A percentile compares a stretch with the other conserved stretches of the same genome.
Conservation (phyloP, 2,113 vertebrate species). For the Bujurquina vittata region DNA sequence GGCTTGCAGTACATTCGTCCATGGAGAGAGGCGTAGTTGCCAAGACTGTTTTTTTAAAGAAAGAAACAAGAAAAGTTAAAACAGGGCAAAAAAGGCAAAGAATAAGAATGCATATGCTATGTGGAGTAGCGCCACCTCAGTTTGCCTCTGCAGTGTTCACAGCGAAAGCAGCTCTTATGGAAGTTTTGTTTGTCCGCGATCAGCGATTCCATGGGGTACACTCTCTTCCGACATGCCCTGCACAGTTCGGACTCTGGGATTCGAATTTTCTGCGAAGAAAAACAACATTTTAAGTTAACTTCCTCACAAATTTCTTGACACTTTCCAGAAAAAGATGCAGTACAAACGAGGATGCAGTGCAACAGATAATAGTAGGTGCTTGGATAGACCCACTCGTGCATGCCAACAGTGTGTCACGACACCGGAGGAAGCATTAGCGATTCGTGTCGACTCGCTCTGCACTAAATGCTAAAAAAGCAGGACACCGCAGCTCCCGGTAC, state of each 20-base stretch:
- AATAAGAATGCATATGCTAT: background rate
- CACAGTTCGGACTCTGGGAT: constrained; percentile 92
- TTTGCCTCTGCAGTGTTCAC: constrained; percentile 90
- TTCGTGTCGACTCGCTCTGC: too few relatives aligned
- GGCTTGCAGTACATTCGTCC: constrained; percentile 97
- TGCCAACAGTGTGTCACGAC: too few relatives aligned
- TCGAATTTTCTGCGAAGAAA: constrained; percentile 85
- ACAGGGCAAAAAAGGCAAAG: background rate
- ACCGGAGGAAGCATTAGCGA: too few relatives aligned
- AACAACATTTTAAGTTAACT: background rate
- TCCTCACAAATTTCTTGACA: background rate
- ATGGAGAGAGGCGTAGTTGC: constrained; percentile 97
- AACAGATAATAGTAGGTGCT: background rate
- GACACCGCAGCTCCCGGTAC: too few relatives aligned
- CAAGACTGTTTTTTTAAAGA: constrained; percentile 82
- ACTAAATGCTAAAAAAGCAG: too few relatives aligned
- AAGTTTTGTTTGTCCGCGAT: constrained; percentile 94
- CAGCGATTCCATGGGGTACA: constrained; percentile 96
- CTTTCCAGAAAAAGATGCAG: background rate
- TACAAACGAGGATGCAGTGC: background rate
- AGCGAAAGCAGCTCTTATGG: constrained; percentile 97
- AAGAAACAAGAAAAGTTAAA: constrained; percentile 3
- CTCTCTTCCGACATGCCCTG: constrained; percentile 90
- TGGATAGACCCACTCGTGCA: too few relatives aligned
- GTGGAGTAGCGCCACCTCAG: constrained; percentile 85